Evolutionary conservation across 2,888 invertebrate genomes (phyloP), one percentile per base, ranked within the genome.

Genomic region (Amiota mariae): DNA sequence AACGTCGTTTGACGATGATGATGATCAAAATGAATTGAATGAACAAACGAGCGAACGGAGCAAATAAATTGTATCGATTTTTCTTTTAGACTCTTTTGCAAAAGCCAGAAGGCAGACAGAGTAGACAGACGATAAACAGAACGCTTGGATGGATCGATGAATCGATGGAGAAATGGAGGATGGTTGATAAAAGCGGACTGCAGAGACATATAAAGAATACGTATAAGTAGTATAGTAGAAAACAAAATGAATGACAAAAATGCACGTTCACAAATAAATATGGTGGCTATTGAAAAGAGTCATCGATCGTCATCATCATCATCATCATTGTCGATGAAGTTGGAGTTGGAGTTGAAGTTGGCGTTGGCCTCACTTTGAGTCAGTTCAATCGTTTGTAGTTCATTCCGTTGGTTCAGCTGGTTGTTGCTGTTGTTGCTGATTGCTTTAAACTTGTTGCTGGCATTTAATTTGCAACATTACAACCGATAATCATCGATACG

Each of bases 381-480:
- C 61, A 67, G 63, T 73, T 73, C 61, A 67, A 67, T 72, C 63
- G 63, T 46, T 20, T 10, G 57, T 61, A 51, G 59, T 24, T 70
- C 59, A 36, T 36, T 36, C 6, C 36, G 11, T 36, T 49, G n/a
- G 51, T 15, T 67, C 66, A 46, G 49, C 46, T 71, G 15, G 51
- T 49, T 24, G 67, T 47, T 36, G 36, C 8, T 36, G 56, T 48
- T 56, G 36, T 59, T 56, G 72, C 56, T 68, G 67, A 68, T 68
- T 68, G 71, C 63, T 61, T 57, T 36, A 47, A 70, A 70, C 73
- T 72, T 79, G 80, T 76, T 75, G 72, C 73, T 82, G 82, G 77
- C 88, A 88, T 88, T 88, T 87, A 88, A 88, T 88, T 88, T 88
- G 87, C 87, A 87, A 82, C 85, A 87, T 85, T 87, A 83, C 86